Evolutionary conservation across 1,140 invertebrate species (phyloP), one percentile per base, ranked within the genome.

Genomic region (Schmidtea mediterranea): DNA sequence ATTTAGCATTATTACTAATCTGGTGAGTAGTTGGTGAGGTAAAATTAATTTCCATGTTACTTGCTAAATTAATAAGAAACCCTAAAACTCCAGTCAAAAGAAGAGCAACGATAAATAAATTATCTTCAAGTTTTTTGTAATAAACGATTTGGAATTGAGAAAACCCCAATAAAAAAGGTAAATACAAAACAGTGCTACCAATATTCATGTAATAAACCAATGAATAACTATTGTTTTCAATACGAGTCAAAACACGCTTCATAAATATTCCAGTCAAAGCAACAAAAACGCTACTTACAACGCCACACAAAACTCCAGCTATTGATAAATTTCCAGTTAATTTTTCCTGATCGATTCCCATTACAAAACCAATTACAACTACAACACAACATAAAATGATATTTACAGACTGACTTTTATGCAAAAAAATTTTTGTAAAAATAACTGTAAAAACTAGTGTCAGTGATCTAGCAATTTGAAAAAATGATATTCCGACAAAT

Each of bases 1-100:
- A 61, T 43, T 65, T 65, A 12, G 61, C 55, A 49, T 62, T 66
- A 46, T 62, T 62, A 49, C 62, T 65, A 24, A 66, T 58, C 45
- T 66, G 61, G 52, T 66, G 63, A 1, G 61, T 61, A 2, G 62
- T 56, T 0, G 63, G 62, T 1, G 62, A 63, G 0, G 63, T 66
- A 22, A 60, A 53, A 32, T 62, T 55, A 24, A 66, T 63, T 51
- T 63, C 61, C 18, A 61, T 46, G 18, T 58, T 57, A 52, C 62
- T 62, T 8, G 58, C 56, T 60, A 60, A 62, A 0, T 57, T 59
- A 26, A 66, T 61, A 5, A 57, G 48, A 2, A 65, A 50, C 48
- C 61, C 58, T 1, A 65, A 46, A 2, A 57, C 36, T 1, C 63
- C 62, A 6, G 63, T 59, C 5, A 56, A 26, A 3, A 55, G 51